phyloP scores from a whole-genome alignment of 2,113 vertebrate species.

The Limanda limanda region DNA sequence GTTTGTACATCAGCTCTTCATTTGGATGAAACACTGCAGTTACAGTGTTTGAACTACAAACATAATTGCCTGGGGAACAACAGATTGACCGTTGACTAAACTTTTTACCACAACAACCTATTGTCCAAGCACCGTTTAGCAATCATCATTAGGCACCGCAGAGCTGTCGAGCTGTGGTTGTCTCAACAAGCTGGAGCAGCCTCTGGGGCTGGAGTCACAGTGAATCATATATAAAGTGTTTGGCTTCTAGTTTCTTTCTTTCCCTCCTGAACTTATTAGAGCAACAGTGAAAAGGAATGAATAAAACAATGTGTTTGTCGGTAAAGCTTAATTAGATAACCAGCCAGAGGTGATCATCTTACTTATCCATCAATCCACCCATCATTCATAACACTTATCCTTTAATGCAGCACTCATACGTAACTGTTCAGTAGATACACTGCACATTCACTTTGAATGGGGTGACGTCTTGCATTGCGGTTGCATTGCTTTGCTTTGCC shows the following conservation, averaged over 20 bases:
- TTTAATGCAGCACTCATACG: too few relatives aligned
- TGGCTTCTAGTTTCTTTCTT: not conserved
- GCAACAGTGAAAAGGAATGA: not conserved
- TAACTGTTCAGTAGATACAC: too few relatives aligned
- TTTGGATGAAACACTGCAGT: slow-evolving; percentile 36
- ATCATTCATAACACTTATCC: too few relatives aligned
- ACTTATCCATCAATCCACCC: too few relatives aligned
- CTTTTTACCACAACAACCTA: slow-evolving; percentile 12
- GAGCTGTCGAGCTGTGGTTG: not conserved
- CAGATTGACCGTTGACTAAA: slow-evolving; percentile 6
- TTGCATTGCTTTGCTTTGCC: too few relatives aligned
- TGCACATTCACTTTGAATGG: too few relatives aligned
- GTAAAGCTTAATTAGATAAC: too few relatives aligned
- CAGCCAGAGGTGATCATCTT: not conserved
- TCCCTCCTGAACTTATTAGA: not conserved
- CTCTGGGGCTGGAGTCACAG: not conserved
- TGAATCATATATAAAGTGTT: not conserved
- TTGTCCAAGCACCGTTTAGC: slow-evolving; percentile 7
- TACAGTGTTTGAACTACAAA: slow-evolving; percentile 46
- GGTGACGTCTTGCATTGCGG: too few relatives aligned
- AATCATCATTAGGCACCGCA: not conserved
- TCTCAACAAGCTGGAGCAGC: not conserved
- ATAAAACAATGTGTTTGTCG: too few relatives aligned
- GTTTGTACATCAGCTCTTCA: slow-evolving; percentile 56
- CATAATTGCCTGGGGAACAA: slow-evolving; percentile 28